Evolutionary conservation across 2,797 vertebrate species (phyloP).

Genomic region (Margarornis squamiger): DNA sequence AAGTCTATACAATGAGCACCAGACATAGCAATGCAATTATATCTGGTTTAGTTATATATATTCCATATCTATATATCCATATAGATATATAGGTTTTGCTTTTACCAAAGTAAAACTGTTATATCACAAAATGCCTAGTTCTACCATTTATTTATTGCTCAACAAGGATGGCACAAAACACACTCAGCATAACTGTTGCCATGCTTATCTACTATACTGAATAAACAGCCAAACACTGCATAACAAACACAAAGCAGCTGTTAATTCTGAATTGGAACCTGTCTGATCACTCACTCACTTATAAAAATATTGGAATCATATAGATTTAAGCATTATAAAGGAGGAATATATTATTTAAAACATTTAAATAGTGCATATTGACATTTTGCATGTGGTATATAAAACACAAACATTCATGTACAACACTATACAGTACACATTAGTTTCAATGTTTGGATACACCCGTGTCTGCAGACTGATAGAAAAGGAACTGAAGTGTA

Average conservation of each 20-base stretch:
- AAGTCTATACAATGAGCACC: slow-evolving; percentile 81
- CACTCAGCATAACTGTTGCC: slow-evolving; percentile 81
- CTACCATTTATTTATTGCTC: slow-evolving; percentile 85
- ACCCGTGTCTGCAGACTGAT: slow-evolving; percentile 72
- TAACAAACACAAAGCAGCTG: slow-evolving; percentile 79
- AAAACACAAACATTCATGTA: slow-evolving; percentile 84
- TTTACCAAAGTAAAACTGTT: slow-evolving; percentile 78
- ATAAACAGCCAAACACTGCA: slow-evolving; percentile 77
- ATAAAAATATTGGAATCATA: slow-evolving; percentile 86
- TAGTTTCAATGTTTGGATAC: slow-evolving; percentile 76
- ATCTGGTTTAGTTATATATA: slow-evolving; percentile 74
- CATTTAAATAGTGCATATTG: slow-evolving; percentile 86
- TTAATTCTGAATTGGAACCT: slow-evolving; percentile 84
- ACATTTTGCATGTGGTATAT: slow-evolving; percentile 83
- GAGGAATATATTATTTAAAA: slow-evolving; percentile 86
- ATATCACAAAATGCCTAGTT: slow-evolving; percentile 76
- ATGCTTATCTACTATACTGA: slow-evolving; percentile 86
- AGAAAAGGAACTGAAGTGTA: slow-evolving; percentile 74
- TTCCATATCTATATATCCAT: slow-evolving; percentile 77
- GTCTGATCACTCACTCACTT: slow-evolving; percentile 82
- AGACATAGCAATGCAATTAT: slow-evolving; percentile 79
- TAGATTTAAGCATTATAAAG: slow-evolving; percentile 86
- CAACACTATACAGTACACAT: slow-evolving; percentile 82
- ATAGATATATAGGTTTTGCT: slow-evolving; percentile 77
- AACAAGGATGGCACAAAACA: slow-evolving; percentile 88